Evolutionary conservation across 2,888 invertebrate species (phyloP), one percentile per base, ranked within the genome.

Genomic region (Volucella inflata): DNA sequence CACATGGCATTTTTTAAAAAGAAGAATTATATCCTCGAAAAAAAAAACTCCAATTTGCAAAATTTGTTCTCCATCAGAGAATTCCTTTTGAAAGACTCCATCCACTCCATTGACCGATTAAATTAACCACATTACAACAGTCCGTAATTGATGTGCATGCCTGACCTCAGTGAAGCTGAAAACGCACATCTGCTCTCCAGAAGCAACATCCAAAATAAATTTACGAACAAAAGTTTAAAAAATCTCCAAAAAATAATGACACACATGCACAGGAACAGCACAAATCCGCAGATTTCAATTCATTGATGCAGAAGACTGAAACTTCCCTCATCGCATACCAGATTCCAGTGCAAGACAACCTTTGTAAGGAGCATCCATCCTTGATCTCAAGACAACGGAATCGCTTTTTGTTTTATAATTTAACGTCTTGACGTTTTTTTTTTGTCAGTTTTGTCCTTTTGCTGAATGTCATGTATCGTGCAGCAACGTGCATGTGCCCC

Each of bases 81-180:
- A n/a, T 9, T 42, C 14, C 30, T 14, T 48, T 11, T 10, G 21
- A 46, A 16, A 57, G 51, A 10, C 57, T 51, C 51, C 67, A 68
- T 78, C 17, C 68, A 74, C 79, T 74, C 68, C 74, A 79, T 84
- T 84, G 79, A 79, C 83, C 83, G 79, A 75, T 79, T 70, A 79
- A 74, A 84, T 84, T 83, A 83, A 70, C 83, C 68, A 83, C 68
- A 83, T 79, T 79, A 79, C 74, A 70, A 68, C 79, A 74, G 46
- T 51, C 64, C 83, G 83, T 79, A 84, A 84, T 84, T 84, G 83
- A 79, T 74, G 79, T 84, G 74, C 83, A 84, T 79, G 79, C 74
- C 74, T 79, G 79, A 79, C 70, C 83, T 74, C 74, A 83, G 36
- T 55, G 42, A 17, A 42, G 53, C 30, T 30, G 30, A 30, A 6